These are phyloP conservation scores for Dendroctonus ponderosae DNA, from an alignment of 1,140 invertebrate genomes.

Conservation along the genomic window DNA sequence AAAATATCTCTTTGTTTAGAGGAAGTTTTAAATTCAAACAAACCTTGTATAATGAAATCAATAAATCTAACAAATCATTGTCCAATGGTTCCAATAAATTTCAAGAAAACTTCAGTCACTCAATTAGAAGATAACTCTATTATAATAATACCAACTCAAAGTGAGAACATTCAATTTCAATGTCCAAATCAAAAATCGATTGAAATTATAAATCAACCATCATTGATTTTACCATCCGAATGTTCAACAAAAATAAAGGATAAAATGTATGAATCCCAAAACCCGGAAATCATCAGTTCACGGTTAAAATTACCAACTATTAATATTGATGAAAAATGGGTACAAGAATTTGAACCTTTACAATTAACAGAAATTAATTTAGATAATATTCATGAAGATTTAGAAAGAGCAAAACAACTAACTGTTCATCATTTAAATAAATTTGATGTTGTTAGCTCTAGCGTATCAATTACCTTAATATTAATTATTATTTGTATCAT, in stretches of 20 bases:
- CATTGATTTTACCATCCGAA: neutral
- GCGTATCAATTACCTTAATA: no score
- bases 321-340: neutral
- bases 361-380: neutral
- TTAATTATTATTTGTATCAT: no score
- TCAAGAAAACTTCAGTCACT: neutral
- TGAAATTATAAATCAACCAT: neutral
- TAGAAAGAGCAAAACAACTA: neutral
- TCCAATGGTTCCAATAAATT: neutral
- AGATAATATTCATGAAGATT: conserved; percentile 1
- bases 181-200: neutral
- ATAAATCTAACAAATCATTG: conserved; percentile 2
- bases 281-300: neutral
- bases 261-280: neutral
- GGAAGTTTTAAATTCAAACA: neutral
- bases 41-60: neutral
- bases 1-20: neutral
- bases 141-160: neutral
- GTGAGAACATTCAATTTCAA: neutral
- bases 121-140: conserved; percentile 1
- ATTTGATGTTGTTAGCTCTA: no score
- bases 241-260: neutral
- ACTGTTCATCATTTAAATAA: neutral
- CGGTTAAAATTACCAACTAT: neutral
- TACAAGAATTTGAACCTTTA: neutral